Percentiles rank a stretch among this genome's conserved stretches.
phyloP scores from a whole-genome alignment of 2,888 invertebrate genomes.

The Dynastes hyllus region DNA sequence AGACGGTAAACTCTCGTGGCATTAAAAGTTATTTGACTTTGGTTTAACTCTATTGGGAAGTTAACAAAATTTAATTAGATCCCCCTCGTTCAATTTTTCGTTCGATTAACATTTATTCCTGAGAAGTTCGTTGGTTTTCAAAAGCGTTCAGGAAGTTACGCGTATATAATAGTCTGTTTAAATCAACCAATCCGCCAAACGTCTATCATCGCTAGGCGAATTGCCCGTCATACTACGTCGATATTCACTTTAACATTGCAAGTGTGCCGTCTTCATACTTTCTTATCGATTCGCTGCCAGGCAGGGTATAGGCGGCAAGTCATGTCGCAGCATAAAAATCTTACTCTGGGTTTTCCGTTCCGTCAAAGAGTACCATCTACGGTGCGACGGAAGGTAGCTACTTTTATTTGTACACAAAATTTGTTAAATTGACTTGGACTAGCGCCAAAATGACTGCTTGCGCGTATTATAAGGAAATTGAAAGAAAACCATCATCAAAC shows the following conservation, averaged over 20 bases:
- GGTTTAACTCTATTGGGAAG: no score
- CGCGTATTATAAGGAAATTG: not conserved
- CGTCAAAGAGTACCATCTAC: conserved; percentile 9
- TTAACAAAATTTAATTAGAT: no score
- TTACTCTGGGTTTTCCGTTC: not conserved
- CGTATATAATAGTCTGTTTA: no score
- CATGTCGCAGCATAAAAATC: conserved; percentile 2
- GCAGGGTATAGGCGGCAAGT: not conserved
- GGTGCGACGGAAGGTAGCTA: not conserved
- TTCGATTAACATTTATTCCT: no score
- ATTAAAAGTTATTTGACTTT: no score
- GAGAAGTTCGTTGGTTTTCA: no score
- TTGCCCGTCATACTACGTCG: not conserved
- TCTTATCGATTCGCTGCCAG: not conserved
- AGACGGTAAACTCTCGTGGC: no score
- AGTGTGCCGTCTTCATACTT: not conserved
- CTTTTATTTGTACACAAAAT: conserved; percentile 47
- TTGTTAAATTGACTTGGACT: conserved; percentile 52
- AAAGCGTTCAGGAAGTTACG: not conserved
- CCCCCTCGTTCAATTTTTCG: no score
- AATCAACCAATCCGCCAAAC: not conserved
- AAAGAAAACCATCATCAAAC: conserved; percentile 22
- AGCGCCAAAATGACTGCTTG: conserved; percentile 40
- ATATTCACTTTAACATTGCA: conserved; percentile 5
- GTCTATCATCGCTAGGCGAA: not conserved